These are phyloP conservation scores for Chelmon rostratus DNA, from an alignment of 2,797 vertebrate genomes.

Conservation along the genomic window DNA sequence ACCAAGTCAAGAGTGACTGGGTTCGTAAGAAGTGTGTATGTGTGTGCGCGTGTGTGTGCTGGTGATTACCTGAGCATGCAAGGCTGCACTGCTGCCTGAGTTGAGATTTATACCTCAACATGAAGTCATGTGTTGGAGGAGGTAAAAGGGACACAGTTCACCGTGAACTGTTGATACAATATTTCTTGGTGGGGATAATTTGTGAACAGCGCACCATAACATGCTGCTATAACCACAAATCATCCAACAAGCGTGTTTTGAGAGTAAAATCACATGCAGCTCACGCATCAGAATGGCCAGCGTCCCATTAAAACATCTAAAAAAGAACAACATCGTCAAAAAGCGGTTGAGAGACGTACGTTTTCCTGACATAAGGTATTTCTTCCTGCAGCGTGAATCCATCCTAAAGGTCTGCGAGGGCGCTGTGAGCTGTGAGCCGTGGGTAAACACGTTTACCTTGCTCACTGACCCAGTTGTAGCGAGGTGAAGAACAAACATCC, in stretches of 20 bases:
- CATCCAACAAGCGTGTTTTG: slow-evolving; percentile 6
- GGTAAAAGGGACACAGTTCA: slow-evolving; percentile 6
- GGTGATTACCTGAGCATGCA: slow-evolving; percentile 25
- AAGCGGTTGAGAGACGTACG: neutral
- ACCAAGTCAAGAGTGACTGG: slow-evolving; percentile 9
- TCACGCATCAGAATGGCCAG: neutral
- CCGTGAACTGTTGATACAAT: slow-evolving; percentile 2
- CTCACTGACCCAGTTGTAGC: slow-evolving; percentile 73
- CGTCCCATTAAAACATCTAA: neutral
- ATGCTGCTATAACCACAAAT: slow-evolving; percentile 23
- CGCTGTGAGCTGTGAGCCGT: slow-evolving; percentile 11
- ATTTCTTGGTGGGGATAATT: slow-evolving; percentile 45
- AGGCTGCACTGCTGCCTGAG: slow-evolving; percentile 22
- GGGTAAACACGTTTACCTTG: slow-evolving; percentile 57
- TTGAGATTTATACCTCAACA: slow-evolving; percentile 28
- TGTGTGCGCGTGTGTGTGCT: neutral
- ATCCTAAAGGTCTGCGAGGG: slow-evolving; percentile 10
- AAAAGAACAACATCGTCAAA: neutral
- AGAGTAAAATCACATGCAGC: slow-evolving; percentile 5
- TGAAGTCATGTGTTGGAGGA: slow-evolving; percentile 47
- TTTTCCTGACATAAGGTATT: neutral
- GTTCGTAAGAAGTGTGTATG: slow-evolving; percentile 33
- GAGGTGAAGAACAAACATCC: slow-evolving; percentile 67
- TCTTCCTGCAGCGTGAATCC: slow-evolving; percentile 15
- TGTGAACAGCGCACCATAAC: slow-evolving; percentile 22